These are phyloP conservation scores for Orthonyx spaldingii DNA, from an alignment of 2,113 vertebrate genomes.

Conservation along the genomic window DNA sequence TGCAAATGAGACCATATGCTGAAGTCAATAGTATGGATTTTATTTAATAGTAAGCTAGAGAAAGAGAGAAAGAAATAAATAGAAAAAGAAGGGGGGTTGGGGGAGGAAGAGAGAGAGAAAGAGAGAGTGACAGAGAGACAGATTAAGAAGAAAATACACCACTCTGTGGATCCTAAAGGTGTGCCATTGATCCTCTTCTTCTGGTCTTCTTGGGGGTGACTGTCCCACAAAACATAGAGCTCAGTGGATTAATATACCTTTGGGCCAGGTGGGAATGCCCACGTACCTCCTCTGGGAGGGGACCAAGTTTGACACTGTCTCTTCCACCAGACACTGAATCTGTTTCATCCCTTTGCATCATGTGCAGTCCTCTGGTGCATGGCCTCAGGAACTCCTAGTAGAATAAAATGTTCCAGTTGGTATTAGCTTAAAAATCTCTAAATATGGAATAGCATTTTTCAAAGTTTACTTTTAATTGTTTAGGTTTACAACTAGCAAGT, in stretches of 20 bases:
- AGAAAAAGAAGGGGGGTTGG: fast-evolving
- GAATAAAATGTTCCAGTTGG: neutral
- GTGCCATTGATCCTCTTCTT: neutral
- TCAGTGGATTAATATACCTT: neutral
- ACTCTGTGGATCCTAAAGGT: neutral
- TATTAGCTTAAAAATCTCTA: neutral
- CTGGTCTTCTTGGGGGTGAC: neutral
- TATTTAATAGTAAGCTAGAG: neutral
- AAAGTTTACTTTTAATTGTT: neutral
- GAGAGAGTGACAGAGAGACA: neutral
- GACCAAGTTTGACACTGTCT: neutral
- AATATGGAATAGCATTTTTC: neutral
- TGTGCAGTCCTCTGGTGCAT: neutral
- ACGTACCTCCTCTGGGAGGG: too few relatives aligned
- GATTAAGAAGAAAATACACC: neutral
- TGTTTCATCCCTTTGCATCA: neutral
- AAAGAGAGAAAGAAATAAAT: neutral
- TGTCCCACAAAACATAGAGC: neutral
- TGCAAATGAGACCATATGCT: neutral
- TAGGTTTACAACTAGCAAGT: neutral
- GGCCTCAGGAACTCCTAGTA: neutral
- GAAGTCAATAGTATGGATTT: neutral
- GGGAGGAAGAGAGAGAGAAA: neutral
- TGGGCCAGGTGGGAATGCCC: neutral
- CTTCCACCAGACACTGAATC: neutral